Conservation (phyloP, 1,140 invertebrate species). For the Popillia japonica region DNA sequence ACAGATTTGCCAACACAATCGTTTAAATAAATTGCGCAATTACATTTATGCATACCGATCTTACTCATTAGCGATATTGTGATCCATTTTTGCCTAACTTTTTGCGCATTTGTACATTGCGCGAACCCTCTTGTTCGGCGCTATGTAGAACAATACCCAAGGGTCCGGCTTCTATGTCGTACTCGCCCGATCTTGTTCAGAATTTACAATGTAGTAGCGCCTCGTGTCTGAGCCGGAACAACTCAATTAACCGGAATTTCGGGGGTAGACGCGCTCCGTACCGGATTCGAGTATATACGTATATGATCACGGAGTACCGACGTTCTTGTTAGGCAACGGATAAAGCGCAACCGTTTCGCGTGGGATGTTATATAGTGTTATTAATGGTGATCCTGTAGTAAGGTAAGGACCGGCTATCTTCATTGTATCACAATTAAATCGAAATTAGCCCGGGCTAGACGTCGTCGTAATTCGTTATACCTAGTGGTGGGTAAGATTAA, state of each 20-base stretch:
- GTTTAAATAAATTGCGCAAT: not conserved
- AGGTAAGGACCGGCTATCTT: constrained; percentile 19
- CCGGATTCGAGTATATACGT: not conserved
- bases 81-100: not conserved
- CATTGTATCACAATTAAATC: constrained; percentile 31
- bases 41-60: not conserved
- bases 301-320: not conserved
- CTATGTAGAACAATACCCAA: constrained; percentile 19
- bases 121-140: not conserved
- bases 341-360: not conserved
- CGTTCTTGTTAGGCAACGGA: not conserved
- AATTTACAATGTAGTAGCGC: constrained; percentile 4
- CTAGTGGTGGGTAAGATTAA: not conserved
- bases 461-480: constrained; percentile 4
- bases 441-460: constrained; percentile 24
- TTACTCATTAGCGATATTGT: not conserved
- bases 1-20: not conserved
- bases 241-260: constrained; percentile 27
- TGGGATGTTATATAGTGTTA: constrained; percentile 6
- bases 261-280: not conserved
- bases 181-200: not conserved
- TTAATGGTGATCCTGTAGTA: constrained; percentile 12
- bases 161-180: not conserved
- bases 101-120: not conserved
- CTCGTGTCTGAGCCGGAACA: not conserved